phyloP scores from a whole-genome alignment of 2,113 vertebrate species.

The Podarcis muralis region DNA sequence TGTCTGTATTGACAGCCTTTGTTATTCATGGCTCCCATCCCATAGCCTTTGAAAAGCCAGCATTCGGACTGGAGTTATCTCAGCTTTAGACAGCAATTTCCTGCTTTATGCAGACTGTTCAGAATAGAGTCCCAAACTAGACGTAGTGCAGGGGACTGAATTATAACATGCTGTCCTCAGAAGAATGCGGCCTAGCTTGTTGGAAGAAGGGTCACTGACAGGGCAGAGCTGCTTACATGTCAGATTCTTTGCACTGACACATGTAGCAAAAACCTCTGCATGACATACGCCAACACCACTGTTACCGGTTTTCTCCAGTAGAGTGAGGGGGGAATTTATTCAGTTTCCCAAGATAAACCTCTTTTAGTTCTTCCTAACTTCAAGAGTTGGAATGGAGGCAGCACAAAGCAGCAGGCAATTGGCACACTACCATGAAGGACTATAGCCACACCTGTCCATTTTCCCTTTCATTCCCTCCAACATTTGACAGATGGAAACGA shows the following conservation, averaged over 20 bases:
- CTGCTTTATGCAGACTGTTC: slow-evolving; percentile 23
- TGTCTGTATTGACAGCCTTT: background rate
- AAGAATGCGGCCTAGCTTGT: slow-evolving; percentile 45
- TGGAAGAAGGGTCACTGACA: slow-evolving; percentile 41
- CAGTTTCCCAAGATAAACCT: rapidly evolving
- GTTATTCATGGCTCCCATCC: slow-evolving; percentile 3
- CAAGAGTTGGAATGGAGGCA: background rate
- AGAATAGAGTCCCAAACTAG: background rate
- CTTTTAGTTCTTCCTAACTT: background rate
- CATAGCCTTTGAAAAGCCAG: background rate
- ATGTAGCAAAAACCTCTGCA: background rate
- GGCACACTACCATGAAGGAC: background rate
- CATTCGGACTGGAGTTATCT: slow-evolving; percentile 4
- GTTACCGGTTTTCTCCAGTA: background rate
- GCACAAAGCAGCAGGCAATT: background rate
- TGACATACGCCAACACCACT: background rate
- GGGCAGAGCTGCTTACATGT: background rate
- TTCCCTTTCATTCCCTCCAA: background rate
- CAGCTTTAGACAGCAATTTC: background rate
- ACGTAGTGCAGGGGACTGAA: slow-evolving; percentile 43
- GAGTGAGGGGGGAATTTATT: background rate
- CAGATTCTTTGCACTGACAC: background rate
- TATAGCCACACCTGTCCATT: slow-evolving; percentile 6
- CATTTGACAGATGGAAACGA: background rate
- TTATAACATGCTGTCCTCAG: slow-evolving; percentile 41